Evolutionary conservation across 2,888 invertebrate species (phyloP).

Genomic region (Chouioia cunea): DNA sequence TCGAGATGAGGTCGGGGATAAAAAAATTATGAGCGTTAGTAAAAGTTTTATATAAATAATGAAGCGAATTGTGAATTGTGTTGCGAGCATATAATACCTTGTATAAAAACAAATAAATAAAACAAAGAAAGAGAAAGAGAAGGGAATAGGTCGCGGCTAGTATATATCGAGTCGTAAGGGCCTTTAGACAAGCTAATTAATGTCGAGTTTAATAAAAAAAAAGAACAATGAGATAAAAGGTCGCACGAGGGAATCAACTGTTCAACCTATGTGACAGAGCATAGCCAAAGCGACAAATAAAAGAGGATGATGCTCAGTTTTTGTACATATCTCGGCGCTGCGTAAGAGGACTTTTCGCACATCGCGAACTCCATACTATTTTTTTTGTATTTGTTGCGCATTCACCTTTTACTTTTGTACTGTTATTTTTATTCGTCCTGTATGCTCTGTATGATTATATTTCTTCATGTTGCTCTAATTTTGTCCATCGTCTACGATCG

Average conservation of each 20-base stretch:
- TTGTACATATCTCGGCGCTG: background rate
- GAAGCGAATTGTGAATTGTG: slow-evolving; percentile 19
- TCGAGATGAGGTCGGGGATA: slow-evolving; percentile 33
- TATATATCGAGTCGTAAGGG: slow-evolving; percentile 46
- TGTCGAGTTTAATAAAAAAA: slow-evolving; percentile 40
- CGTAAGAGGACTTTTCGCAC: slow-evolving; percentile 4
- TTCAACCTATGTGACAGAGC: slow-evolving; percentile 12
- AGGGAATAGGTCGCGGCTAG: slow-evolving; percentile 17
- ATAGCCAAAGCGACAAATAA: slow-evolving; percentile 14
- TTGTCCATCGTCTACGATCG: slow-evolving; percentile 12
- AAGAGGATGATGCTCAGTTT: slow-evolving; percentile 5
- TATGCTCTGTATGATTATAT: slow-evolving; percentile 12
- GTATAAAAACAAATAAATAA: slow-evolving; percentile 18
- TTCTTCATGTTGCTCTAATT: background rate
- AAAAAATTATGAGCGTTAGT: slow-evolving; percentile 10
- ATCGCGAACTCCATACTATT: slow-evolving; percentile 8
- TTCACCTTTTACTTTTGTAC: slow-evolving; percentile 7
- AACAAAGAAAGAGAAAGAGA: too few species aligned
- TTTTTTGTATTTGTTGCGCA: slow-evolving; percentile 11
- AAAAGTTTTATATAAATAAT: slow-evolving; percentile 15
- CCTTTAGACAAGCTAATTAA: slow-evolving; percentile 53
- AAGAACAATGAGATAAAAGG: slow-evolving; percentile 47
- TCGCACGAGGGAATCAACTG: background rate
- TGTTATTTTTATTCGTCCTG: background rate
- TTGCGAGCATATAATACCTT: slow-evolving; percentile 26